Evolutionary conservation across 2,113 vertebrate species (phyloP).

Genomic region (Tragelaphus scriptus): DNA sequence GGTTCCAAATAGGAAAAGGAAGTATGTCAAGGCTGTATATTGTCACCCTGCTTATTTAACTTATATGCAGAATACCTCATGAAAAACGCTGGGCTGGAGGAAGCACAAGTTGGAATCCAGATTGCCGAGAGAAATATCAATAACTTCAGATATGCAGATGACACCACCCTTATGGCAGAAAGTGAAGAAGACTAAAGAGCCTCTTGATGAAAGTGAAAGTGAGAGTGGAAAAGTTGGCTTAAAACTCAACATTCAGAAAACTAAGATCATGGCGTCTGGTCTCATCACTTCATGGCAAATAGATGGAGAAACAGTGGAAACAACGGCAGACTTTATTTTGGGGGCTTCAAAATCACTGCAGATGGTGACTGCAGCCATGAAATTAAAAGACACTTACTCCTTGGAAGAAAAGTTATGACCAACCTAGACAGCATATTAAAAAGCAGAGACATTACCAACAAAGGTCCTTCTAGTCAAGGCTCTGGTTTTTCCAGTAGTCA

Average conservation of each 20-base stretch:
- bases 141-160: not conserved
- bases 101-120: not conserved
- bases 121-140: not conserved
- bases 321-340: not conserved
- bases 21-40: too few relatives aligned
- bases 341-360: not conserved
- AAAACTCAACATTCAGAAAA: not conserved
- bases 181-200: not conserved
- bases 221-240: not conserved
- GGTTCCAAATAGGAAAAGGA: too few relatives aligned
- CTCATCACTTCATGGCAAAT: not conserved
- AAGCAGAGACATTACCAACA: not conserved
- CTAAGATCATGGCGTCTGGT: not conserved
- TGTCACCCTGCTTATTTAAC: too few relatives aligned
- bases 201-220: not conserved
- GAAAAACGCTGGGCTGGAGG: fast-evolving
- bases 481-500: not conserved
- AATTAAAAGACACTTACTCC: not conserved
- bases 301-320: not conserved
- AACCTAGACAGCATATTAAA: not conserved
- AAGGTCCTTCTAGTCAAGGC: not conserved
- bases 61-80: not conserved
- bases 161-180: not conserved
- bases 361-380: not conserved
- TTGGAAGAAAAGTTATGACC: not conserved